Evolutionary conservation across 1,140 invertebrate genomes (phyloP), one percentile per base, ranked within the genome.

Genomic region (Stegodyphus dumicola): DNA sequence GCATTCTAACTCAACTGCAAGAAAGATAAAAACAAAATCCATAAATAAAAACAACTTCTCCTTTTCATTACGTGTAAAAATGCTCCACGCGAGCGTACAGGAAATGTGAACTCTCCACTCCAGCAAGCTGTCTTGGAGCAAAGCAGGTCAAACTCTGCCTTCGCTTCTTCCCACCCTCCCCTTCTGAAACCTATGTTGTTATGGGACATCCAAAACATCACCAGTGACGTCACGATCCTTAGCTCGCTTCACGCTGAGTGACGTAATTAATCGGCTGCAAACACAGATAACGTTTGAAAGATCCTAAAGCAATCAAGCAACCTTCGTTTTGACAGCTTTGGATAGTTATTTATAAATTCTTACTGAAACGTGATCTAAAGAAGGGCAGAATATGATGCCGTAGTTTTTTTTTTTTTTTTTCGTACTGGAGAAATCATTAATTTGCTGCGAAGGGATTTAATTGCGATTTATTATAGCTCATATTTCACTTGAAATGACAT

Each of bases 61-160:
- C 33, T 73, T 52, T 5, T 73, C 17, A 52, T 73, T 10, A 5
- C 49, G 9, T 49, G 0, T 17, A 52, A 73, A 73, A 73, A 15
- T 73, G 70, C 17, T 51, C 15, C 53, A 15, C 67, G 6, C 15
- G 49, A 73, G 2, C 7, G 11, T 51, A 52, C 49, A 73, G n/a
- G 70, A 73, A 73, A 73, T 73, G 70, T 73, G 49, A 73, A 73
- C 70, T n/a, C 49, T 52, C 70, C 67, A 11, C n/a, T 11, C 17
- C 67, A 17, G 18, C 6, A 11, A 5, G n/a, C 13, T n/a, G 70
- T 52, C 5, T 9, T 52, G 53, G 51, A 67, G 70, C 10, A 73
- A 73, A 73, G 33, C 70, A 52, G 70, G 70, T 73, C 70, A 73
- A 52, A 52, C 70, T 73, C 52, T 73, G n/a, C 53, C 15, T 73